phyloP scores from a whole-genome alignment of 2,888 invertebrate genomes.

The Spicauda simplicius region DNA sequence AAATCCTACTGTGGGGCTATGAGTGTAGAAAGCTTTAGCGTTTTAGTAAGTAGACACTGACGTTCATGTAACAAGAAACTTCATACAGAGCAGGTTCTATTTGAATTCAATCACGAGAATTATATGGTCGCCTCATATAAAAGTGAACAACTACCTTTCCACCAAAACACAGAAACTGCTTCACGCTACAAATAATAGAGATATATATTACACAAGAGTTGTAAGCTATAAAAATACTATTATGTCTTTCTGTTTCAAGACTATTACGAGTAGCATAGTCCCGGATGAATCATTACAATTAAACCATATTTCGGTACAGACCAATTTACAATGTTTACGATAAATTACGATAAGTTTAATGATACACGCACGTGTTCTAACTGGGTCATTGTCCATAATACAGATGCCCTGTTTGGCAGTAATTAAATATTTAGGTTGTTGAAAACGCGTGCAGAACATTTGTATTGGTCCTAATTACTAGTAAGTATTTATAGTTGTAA shows the following conservation, averaged over 20 bases:
- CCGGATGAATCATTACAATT: slow-evolving; percentile 3
- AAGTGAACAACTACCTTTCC: too few relatives aligned
- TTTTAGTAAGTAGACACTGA: too few relatives aligned
- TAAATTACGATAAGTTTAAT: slow-evolving; percentile 6
- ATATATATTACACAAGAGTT: too few relatives aligned
- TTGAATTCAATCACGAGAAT: too few relatives aligned
- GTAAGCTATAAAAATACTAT: background rate
- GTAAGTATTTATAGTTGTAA: background rate
- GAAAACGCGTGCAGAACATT: slow-evolving; percentile 8
- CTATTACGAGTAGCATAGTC: background rate
- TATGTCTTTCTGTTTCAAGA: background rate
- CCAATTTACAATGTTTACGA: slow-evolving; percentile 8
- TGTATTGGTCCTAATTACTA: background rate
- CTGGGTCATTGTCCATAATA: slow-evolving; percentile 21
- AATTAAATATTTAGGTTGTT: slow-evolving; percentile 35
- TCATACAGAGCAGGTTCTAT: too few relatives aligned
- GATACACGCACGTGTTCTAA: slow-evolving; percentile 13
- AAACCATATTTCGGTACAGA: background rate
- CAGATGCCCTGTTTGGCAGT: slow-evolving; percentile 33
- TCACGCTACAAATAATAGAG: too few relatives aligned
- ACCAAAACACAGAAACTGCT: too few relatives aligned
- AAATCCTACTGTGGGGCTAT: too few relatives aligned
- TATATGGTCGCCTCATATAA: too few relatives aligned
- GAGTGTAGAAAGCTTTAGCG: too few relatives aligned
- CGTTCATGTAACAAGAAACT: too few relatives aligned